A percentile compares a stretch with the other conserved stretches of the same genome.
Conservation (phyloP, 1,140 invertebrate species). For the Drosophila elegans region DNA sequence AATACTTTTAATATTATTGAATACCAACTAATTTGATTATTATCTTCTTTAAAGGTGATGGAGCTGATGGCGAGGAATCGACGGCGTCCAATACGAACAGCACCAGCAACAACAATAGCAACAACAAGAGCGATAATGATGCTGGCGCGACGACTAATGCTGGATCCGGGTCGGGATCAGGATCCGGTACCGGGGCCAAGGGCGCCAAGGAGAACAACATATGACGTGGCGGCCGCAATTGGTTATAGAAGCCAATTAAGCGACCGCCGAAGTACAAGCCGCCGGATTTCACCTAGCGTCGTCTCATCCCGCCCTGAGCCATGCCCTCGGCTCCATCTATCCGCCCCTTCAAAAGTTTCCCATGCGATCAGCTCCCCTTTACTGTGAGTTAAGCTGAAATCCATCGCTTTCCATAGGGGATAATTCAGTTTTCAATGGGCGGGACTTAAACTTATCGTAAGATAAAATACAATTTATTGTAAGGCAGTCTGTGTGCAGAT, state of each 20-base stretch:
- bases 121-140: constrained; percentile 60
- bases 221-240: constrained; percentile 84
- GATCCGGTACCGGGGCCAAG: constrained; percentile 52
- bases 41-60: constrained; percentile 56
- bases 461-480: constrained; percentile 60
- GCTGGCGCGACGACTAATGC: constrained; percentile 35
- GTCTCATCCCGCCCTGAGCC: constrained; percentile 9
- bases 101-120: constrained; percentile 37
- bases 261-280: constrained; percentile 79
- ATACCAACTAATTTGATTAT: neutral
- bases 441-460: constrained; percentile 40
- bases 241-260: constrained; percentile 84
- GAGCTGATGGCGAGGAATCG: constrained; percentile 74
- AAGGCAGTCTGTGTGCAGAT: constrained; percentile 27
- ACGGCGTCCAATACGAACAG: constrained; percentile 57
- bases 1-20: neutral
- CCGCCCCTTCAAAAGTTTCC: neutral
- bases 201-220: constrained; percentile 84
- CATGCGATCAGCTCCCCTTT: neutral
- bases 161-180: constrained; percentile 38
- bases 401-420: constrained; percentile 1
- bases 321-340: neutral
- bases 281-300: constrained; percentile 71
- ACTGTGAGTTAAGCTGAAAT: neutral
- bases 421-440: constrained; percentile 19